phyloP scores from a whole-genome alignment of 23 tunicate species.

The Trididemnum clinides region DNA sequence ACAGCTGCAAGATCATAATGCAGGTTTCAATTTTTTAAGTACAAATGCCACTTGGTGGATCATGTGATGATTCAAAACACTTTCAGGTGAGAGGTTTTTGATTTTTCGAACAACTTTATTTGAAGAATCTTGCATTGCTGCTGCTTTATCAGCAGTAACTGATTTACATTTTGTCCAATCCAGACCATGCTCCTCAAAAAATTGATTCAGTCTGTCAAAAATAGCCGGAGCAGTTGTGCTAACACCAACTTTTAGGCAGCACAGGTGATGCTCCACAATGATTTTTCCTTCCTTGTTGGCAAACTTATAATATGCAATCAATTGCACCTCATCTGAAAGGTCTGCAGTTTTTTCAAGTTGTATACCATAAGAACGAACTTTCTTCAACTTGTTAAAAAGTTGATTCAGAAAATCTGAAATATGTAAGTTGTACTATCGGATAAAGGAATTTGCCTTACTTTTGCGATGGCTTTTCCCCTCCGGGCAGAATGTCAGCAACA shows the following conservation, averaged over 20 bases:
- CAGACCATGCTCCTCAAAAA: slow-evolving; percentile 12
- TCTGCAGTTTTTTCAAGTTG: slow-evolving; percentile 62
- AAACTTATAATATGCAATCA: slow-evolving; percentile 47
- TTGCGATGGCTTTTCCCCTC: slow-evolving; percentile 26
- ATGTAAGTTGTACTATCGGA: not conserved
- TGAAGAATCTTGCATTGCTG: slow-evolving; percentile 9
- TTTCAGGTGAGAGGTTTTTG: not conserved
- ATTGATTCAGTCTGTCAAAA: slow-evolving; percentile 7
- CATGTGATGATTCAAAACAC: slow-evolving; percentile 26
- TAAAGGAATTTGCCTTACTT: slow-evolving; percentile 33
- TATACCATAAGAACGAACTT: slow-evolving; percentile 35
- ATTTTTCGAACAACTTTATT: not conserved
- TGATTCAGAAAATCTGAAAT: slow-evolving; percentile 14
- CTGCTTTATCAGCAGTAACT: not conserved
- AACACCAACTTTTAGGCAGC: slow-evolving; percentile 25
- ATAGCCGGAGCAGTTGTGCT: slow-evolving; percentile 21
- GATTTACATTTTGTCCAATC: slow-evolving; percentile 23
- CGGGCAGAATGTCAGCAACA: slow-evolving; percentile 15
- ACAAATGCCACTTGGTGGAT: slow-evolving; percentile 34
- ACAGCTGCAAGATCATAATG: not conserved
- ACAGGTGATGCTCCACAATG: slow-evolving; percentile 34
- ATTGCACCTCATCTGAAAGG: slow-evolving; percentile 40
- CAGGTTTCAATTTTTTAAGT: slow-evolving; percentile 15
- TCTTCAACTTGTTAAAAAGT: slow-evolving; percentile 12
- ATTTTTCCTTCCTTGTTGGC: slow-evolving; percentile 8